Percentiles rank a stretch among this genome's conserved stretches.
Conservation (phyloP, 2,888 invertebrate species). For the Alcis repandata region DNA sequence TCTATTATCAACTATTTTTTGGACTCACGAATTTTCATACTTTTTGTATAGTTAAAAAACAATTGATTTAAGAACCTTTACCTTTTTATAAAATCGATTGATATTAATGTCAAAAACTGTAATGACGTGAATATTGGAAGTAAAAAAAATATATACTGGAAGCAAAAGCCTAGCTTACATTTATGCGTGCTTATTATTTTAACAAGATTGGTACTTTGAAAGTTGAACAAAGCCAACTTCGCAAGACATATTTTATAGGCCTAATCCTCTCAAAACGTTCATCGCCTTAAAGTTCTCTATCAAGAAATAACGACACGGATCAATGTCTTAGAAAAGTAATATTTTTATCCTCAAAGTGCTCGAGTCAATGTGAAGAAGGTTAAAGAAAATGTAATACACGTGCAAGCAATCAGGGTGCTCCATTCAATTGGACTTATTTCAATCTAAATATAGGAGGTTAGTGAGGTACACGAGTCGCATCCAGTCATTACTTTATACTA, state of each 20-base stretch:
- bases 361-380: constrained; percentile 34
- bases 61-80: too few species aligned
- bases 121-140: too few species aligned
- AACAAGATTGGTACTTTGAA: not conserved
- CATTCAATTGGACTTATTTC: constrained; percentile 59
- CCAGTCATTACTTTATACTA: constrained; percentile 19
- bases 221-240: constrained; percentile 3
- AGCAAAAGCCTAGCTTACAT: not conserved
- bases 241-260: not conserved
- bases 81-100: too few species aligned
- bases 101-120: too few species aligned
- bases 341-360: constrained; percentile 38
- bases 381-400: constrained; percentile 59
- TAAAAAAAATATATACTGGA: too few species aligned
- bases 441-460: constrained; percentile 57
- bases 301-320: constrained; percentile 1
- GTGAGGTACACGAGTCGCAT: constrained; percentile 35
- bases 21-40: too few species aligned
- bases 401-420: constrained; percentile 62
- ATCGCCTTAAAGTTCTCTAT: constrained; percentile 2
- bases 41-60: too few species aligned
- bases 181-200: not conserved
- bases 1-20: too few species aligned
- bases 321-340: constrained; percentile 19
- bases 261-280: constrained; percentile 1